Base-by-base conservation (phyloP, 2,113 vertebrate genomes). In the Ondatra zibethicus region DNA sequence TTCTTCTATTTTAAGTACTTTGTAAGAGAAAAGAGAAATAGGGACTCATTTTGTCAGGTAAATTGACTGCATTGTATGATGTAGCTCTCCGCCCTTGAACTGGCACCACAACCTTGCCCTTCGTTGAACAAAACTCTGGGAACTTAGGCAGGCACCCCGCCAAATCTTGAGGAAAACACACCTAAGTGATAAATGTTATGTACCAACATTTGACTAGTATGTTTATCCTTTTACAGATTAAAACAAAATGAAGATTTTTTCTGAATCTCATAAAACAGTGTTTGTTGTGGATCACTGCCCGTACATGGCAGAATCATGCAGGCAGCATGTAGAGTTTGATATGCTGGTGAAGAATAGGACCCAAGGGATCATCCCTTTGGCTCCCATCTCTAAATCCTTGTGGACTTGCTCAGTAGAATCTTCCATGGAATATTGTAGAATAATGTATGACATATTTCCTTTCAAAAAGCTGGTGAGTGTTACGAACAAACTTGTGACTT, bases 231-330 rank as follows among this genome's bases (percentile, higher is more conserved):
- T 89, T 68, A 21, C 87, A 98, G 98, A 91, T 92, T 82, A 82
- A 95, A 85, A 97, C 98, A 99, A 98, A 98, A 99, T 99, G 99
- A 99, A 99, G 99, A 99, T 99, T 98, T 99, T 99, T 98, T 99
- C 99, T 1, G 99, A 99, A 97, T 99, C 99, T 65, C 99, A 99
- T 98, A 99, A 99, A 99, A 99, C 99, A 0, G 99, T 99, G 55
- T 99, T 99, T 14, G 99, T 99, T 92, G 99, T 99, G 97, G 99
- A 99, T 98, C 99, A 99, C 98, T 99, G 99, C 97, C 99, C 99
- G 0, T 99, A 99, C 98, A 99, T 99, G 99, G 99, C 99, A 27
- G 99, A 99, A 95, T 99, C 99, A 16, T 99, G 99, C 97, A 98
- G 99, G 68, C 99, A 99, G 95, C 99, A 99, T 97, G 99, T 99